These are phyloP conservation scores for Holacanthus passer DNA, from an alignment of 2,113 vertebrate species.

Conservation along the genomic window DNA sequence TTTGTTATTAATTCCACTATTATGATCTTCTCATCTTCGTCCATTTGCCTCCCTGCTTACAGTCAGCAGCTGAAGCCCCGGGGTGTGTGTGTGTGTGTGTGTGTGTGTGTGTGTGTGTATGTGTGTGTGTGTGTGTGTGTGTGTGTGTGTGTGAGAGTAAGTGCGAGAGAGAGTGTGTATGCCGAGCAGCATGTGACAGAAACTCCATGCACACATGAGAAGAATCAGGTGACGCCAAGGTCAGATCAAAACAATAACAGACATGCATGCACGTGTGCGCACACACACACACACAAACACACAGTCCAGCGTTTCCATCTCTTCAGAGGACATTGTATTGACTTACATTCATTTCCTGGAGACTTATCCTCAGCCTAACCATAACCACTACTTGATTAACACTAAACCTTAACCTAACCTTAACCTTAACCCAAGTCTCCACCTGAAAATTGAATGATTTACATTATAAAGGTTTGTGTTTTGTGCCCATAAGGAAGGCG, in stretches of 20 bases:
- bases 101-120: slow-evolving; percentile 45
- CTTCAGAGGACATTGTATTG: too few relatives aligned
- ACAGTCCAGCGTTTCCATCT: too few relatives aligned
- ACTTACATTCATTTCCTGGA: too few relatives aligned
- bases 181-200: slow-evolving; percentile 64
- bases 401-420: too few relatives aligned
- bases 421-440: too few relatives aligned
- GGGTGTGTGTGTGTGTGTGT: slow-evolving; percentile 35
- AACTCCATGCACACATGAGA: slow-evolving; percentile 49
- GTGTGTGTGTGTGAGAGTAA: neutral
- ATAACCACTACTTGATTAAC: too few relatives aligned
- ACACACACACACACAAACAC: neutral
- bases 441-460: too few relatives aligned
- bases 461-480: too few relatives aligned
- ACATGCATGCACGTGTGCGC: slow-evolving; percentile 29
- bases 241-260: slow-evolving; percentile 76
- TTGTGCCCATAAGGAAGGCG: too few relatives aligned
- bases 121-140: neutral
- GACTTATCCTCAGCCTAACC: too few relatives aligned
- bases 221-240: slow-evolving; percentile 65
- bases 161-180: slow-evolving; percentile 10
- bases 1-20: slow-evolving; percentile 77
- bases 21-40: slow-evolving; percentile 64
- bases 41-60: slow-evolving; percentile 44
- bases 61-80: slow-evolving; percentile 60